These are phyloP conservation scores for Crematogaster levior DNA, from an alignment of 2,888 invertebrate genomes.

Conservation along the genomic window DNA sequence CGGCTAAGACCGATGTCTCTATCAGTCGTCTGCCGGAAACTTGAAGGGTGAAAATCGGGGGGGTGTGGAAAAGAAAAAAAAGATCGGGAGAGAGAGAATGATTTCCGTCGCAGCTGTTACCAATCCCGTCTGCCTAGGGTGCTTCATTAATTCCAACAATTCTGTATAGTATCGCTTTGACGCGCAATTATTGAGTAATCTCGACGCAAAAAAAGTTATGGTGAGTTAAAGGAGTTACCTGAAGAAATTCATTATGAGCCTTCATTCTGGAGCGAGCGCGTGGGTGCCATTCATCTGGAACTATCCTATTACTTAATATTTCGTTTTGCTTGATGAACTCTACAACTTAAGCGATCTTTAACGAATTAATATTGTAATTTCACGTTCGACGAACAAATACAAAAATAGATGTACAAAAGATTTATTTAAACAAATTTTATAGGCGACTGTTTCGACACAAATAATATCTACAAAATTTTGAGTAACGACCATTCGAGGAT, in stretches of 20 bases:
- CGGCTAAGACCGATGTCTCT: slow-evolving; percentile 58
- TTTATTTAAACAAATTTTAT: not conserved
- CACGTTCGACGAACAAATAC: not conserved
- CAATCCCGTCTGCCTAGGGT: slow-evolving; percentile 24
- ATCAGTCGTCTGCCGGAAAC: slow-evolving; percentile 71
- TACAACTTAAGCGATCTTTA: not conserved
- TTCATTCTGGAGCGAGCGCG: not conserved
- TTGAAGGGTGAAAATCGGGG: slow-evolving; percentile 51
- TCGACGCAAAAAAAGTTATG: not conserved
- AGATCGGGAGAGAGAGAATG: slow-evolving; percentile 12
- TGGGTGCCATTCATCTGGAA: not conserved
- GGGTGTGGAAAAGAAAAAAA: not conserved
- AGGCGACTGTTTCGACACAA: not conserved
- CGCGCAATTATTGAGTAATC: slow-evolving; percentile 17
- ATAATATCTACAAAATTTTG: not conserved
- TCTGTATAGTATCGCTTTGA: slow-evolving; percentile 23
- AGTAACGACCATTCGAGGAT: not conserved
- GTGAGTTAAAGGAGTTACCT: not conserved
- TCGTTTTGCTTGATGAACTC: not conserved
- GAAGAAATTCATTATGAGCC: slow-evolving; percentile 14
- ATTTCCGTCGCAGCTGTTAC: slow-evolving; percentile 45
- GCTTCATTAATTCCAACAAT: slow-evolving; percentile 37
- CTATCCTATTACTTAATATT: slow-evolving; percentile 6
- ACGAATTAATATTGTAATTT: not conserved
- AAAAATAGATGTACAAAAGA: not conserved